Evolutionary conservation across 2,888 invertebrate genomes (phyloP), one percentile per base, ranked within the genome.

Genomic region (Eubasilissa splendida): DNA sequence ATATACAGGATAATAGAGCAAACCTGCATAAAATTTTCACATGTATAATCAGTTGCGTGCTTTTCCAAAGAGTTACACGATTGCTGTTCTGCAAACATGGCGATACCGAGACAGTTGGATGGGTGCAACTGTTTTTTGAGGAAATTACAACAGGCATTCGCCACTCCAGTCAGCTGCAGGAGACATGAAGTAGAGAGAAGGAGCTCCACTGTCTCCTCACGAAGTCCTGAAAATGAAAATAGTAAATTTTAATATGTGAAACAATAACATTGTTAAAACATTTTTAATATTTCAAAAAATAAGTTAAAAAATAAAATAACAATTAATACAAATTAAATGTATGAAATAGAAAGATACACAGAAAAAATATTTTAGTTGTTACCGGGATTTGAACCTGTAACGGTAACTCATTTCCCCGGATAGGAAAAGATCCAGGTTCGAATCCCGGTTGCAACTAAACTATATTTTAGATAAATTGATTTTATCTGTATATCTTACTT

Each of bases 81-180:
- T 88, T 97, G 97, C 85, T 96, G 95, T 87, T 98, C 97, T 65
- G 98, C 98, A 90, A 98, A 98, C 87, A 97, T 92, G 82, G 96
- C 94, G 87, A 98, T 97, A 33, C 98, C 98, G 84, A 98, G 92
- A 89, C 97, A 97, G 88, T 98, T 98, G 86, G 97, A 97, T 0
- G 97, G 97, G 88, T 97, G 96, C 77, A 97, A 90, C 87, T 97
- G 98, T 86, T 96, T 96, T 86, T 95, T 94, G 77, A 98, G 91
- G 88, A 97, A 98, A 86, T 93, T 93, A 86, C 97, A 97, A 87
- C 98, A 98, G 54, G 97, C 97, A 85, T 95, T 95, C 63, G 96
- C 95, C 59, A 98, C 97, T 85, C 96, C 94, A 85, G 92, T 92
- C 75, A 98, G 89, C 88, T 97, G 97, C 82, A 98, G 92, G 77